Base-by-base conservation (phyloP, 2,797 vertebrate species). In the Carduelis carduelis region DNA sequence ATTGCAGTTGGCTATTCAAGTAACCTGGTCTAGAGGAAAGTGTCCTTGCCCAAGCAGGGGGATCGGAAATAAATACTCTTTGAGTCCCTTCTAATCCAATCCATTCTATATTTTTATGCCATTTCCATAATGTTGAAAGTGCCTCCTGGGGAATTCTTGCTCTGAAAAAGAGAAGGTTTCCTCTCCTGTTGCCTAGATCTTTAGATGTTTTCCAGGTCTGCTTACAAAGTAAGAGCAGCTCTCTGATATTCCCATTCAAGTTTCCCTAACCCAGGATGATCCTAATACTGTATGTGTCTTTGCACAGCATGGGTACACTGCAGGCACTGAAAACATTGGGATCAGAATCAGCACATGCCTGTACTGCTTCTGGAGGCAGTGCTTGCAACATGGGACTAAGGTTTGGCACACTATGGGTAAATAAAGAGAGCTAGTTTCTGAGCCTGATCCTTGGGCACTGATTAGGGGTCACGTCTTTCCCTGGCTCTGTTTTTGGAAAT, bases 231-330 rank as follows among this genome's bases (percentile, higher is more conserved):
- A 79, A 28, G 8, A 85, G 7, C 7, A 84, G 6, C 14, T 72
- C 30, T 61, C 18, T 60, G 30, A 18, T 80, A 12, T 44, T 83
- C 26, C 26, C 1, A 0, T 41, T 14, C 0, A 0, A 57, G 12
- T 55, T 50, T 77, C 79, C 55, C 27, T 30, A 41, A 72, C 57
- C 17, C 1, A 2, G n/a, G 20, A 27, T 56, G 32, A 0, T 0
- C 6, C 57, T 79, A 63, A 65, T 9, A 6, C 39, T 85, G 4
- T 47, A 30, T 47, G 16, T 16, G 35, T 50, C 22, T 75, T 8
- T 55, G 56, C 2, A 6, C 39, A 65, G 2, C 11, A 3, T 47
- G 17, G n/a, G 14, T 44, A 8, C 21, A 14, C 5, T 32, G 10
- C 8, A 20, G 26, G 7, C 22, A 30, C 6, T 63, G 43, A 70